Percentiles rank a stretch among this genome's conserved stretches.
Conservation (phyloP, 2,113 vertebrate genomes). For the Lanius ludovicianus region DNA sequence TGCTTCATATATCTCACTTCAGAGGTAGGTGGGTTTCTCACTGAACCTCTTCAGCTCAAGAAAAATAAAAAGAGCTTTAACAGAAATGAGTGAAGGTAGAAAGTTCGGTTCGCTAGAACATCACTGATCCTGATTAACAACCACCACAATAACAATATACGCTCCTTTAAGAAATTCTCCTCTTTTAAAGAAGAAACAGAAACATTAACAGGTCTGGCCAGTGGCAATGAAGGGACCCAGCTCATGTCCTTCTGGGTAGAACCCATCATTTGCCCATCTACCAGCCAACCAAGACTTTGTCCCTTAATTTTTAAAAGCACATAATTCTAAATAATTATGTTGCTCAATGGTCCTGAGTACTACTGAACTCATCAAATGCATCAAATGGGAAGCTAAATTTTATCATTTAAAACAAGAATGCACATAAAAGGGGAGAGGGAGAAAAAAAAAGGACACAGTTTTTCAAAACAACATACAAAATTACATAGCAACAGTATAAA, state of each 20-base stretch:
- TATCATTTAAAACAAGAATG: neutral
- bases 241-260: neutral
- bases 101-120: neutral
- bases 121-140: neutral
- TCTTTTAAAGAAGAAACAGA: neutral
- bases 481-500: conserved; percentile 36
- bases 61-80: neutral
- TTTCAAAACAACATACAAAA: conserved; percentile 31
- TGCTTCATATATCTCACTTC: neutral
- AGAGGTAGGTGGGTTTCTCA: neutral
- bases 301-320: conserved; percentile 14
- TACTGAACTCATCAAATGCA: neutral
- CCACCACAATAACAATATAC: neutral
- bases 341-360: neutral
- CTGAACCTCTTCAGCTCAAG: neutral
- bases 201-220: neutral
- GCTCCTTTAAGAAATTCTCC: neutral
- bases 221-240: neutral
- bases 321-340: conserved; percentile 4
- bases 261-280: neutral
- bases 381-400: neutral
- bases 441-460: neutral
- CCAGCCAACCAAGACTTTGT: neutral
- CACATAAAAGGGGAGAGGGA: neutral
- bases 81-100: neutral